These are phyloP conservation scores for Drosophila azteca DNA, from an alignment of 1,140 invertebrate genomes.

Conservation along the genomic window DNA sequence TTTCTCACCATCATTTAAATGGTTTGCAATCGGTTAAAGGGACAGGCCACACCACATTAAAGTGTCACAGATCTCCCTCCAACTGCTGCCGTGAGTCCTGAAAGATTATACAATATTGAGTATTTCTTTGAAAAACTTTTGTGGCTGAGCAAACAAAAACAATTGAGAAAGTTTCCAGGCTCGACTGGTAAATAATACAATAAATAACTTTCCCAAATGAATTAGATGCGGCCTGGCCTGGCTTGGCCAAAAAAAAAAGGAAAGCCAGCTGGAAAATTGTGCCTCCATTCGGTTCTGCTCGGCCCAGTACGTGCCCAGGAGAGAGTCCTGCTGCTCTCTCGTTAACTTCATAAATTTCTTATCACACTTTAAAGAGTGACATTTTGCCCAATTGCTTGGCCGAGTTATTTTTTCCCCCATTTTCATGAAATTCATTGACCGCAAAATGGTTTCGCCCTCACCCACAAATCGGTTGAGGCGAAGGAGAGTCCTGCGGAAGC, in stretches of 20 bases:
- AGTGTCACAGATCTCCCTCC: constrained; percentile 11
- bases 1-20: not conserved
- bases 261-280: constrained; percentile 48
- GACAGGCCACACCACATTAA: constrained; percentile 17
- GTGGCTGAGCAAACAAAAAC: constrained; percentile 39
- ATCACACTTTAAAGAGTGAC: constrained; percentile 49
- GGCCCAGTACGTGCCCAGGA: constrained; percentile 33
- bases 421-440: constrained; percentile 44
- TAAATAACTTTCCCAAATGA: constrained; percentile 54
- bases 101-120: constrained; percentile 29
- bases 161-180: constrained; percentile 50
- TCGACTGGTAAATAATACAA: constrained; percentile 55
- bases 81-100: not conserved
- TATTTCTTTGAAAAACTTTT: constrained; percentile 28
- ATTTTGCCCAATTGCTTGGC: constrained; percentile 13
- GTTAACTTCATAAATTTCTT: constrained; percentile 47
- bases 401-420: not conserved
- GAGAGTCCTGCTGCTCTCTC: constrained; percentile 3
- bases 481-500: not conserved
- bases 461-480: not conserved
- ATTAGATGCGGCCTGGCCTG: constrained; percentile 35
- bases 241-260: constrained; percentile 1
- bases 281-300: constrained; percentile 1
- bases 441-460: constrained; percentile 34
- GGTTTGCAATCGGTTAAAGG: too few relatives aligned